phyloP scores from a whole-genome alignment of 2,797 vertebrate genomes.

The Apodemus agrarius region DNA sequence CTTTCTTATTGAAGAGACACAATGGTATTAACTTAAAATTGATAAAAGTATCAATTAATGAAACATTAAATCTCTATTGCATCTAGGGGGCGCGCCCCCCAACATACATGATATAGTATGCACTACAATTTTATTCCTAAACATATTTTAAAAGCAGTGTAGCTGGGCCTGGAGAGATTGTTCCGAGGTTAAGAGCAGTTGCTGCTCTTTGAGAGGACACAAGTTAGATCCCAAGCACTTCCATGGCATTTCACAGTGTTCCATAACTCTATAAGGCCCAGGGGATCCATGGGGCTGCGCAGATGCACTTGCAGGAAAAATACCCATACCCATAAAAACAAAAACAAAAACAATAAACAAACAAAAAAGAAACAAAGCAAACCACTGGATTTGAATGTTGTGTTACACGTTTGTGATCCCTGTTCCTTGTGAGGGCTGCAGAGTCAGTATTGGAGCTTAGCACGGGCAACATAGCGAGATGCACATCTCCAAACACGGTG shows the following conservation, averaged over 20 bases:
- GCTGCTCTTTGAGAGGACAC: background rate
- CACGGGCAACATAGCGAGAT: background rate
- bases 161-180: background rate
- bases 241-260: background rate
- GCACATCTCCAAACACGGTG: background rate
- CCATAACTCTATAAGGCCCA: background rate
- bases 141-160: slow-evolving; percentile 12
- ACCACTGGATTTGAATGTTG: background rate
- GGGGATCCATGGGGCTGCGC: background rate
- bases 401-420: background rate
- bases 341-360: background rate
- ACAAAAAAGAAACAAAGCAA: background rate
- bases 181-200: background rate
- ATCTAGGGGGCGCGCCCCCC: too few relatives aligned
- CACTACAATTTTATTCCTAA: background rate
- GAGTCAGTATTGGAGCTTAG: too few relatives aligned
- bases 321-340: background rate
- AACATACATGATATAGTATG: background rate
- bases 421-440: background rate
- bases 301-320: background rate
- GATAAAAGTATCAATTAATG: background rate
- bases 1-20: background rate
- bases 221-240: background rate
- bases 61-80: background rate
- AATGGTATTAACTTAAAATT: slow-evolving; percentile 11